Evolutionary conservation across 2,113 vertebrate genomes (phyloP).

Genomic region (Progne subis): DNA sequence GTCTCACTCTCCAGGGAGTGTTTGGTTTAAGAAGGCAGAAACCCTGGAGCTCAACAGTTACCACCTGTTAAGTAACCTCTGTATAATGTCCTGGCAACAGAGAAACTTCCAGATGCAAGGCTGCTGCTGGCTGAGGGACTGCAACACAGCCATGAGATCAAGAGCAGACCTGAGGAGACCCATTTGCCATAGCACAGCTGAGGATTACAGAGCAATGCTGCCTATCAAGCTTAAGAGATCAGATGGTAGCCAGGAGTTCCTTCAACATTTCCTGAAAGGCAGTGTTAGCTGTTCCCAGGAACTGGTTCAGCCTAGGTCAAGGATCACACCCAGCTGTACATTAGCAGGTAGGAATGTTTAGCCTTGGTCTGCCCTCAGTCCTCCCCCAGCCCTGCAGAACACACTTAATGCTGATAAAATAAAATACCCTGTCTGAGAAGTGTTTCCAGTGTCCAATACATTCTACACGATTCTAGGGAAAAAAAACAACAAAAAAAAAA

Average conservation of each 20-base stretch:
- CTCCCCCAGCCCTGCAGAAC: neutral
- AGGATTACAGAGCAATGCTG: neutral
- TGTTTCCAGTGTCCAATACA: neutral
- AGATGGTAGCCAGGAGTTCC: neutral
- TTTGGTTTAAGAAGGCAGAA: neutral
- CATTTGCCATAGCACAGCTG: neutral
- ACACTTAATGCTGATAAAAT: neutral
- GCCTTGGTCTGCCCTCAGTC: neutral
- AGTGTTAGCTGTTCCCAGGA: neutral
- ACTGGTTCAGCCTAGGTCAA: neutral
- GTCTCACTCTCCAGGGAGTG: neutral
- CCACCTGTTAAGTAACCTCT: neutral
- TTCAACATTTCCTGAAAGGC: neutral
- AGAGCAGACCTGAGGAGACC: neutral
- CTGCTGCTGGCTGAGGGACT: neutral
- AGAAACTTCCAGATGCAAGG: neutral
- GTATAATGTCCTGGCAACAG: neutral
- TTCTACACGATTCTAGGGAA: neutral
- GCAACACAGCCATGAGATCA: neutral
- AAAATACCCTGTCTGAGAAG: neutral
- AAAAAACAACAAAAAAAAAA: neutral
- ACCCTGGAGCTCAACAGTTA: neutral
- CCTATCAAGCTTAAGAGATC: neutral
- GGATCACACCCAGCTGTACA: neutral
- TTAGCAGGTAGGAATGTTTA: neutral